Conservation (phyloP, 2,113 vertebrate genomes). For the Boleophthalmus pectinirostris region DNA sequence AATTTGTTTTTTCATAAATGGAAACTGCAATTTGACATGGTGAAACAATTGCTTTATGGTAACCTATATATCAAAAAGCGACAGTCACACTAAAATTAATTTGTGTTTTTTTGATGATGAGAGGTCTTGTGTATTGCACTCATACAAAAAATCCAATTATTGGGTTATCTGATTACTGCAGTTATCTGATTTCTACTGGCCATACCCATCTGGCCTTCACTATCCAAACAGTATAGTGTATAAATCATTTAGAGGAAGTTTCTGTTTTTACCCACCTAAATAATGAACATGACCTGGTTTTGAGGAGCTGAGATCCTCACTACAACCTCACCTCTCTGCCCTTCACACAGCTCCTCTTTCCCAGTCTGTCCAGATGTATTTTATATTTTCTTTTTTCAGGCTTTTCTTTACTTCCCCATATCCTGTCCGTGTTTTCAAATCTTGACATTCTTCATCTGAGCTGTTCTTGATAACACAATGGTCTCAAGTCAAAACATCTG, state of each 20-base stretch:
- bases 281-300: slow-evolving; percentile 41
- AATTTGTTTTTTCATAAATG: no score
- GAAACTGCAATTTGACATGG: no score
- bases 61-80: no score
- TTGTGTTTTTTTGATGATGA: no score
- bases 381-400: neutral
- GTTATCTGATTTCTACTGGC: no score
- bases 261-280: slow-evolving; percentile 35
- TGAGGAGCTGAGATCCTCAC: slow-evolving; percentile 9
- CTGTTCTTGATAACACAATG: slow-evolving; percentile 7
- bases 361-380: slow-evolving; percentile 4
- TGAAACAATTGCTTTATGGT: no score
- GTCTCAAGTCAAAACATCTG: slow-evolving; percentile 47
- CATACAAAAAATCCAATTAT: no score
- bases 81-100: no score
- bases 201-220: neutral
- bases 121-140: no score
- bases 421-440: neutral
- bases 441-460: slow-evolving; percentile 2
- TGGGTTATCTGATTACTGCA: no score
- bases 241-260: slow-evolving; percentile 58
- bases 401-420: neutral
- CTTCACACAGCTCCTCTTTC: neutral
- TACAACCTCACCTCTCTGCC: neutral
- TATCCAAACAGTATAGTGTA: slow-evolving; percentile 5